These are phyloP conservation scores for Eolophus roseicapilla DNA, from an alignment of 2,113 vertebrate genomes.

Conservation along the genomic window DNA sequence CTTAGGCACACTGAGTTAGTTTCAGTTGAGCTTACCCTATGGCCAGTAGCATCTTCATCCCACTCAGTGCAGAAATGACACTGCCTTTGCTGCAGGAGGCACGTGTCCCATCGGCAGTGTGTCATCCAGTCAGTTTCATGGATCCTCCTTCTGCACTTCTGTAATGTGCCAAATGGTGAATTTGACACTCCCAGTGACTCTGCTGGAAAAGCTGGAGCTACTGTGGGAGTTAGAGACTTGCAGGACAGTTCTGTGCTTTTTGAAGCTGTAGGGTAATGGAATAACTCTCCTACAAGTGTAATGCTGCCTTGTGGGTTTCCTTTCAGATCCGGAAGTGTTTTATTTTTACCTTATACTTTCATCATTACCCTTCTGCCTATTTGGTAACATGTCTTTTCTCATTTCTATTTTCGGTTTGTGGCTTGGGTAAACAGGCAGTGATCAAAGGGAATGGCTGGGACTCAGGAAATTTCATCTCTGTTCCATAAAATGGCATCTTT, in stretches of 20 bases:
- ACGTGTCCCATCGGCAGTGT: rapidly evolving
- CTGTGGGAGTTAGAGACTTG: not conserved
- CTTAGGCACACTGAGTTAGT: not conserved
- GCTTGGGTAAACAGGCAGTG: not conserved
- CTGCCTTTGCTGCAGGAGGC: not conserved
- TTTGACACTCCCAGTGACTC: not conserved
- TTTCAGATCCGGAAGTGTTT: not conserved
- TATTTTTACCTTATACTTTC: not conserved
- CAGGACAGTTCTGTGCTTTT: not conserved
- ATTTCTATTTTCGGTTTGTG: not conserved
- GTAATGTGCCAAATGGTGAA: not conserved
- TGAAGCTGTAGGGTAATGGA: not conserved
- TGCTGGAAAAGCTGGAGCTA: not conserved
- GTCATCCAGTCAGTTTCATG: rapidly evolving
- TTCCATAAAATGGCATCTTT: not conserved
- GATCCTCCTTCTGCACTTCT: not conserved
- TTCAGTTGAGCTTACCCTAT: not conserved
- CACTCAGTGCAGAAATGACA: not conserved
- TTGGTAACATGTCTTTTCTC: not conserved
- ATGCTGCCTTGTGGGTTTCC: not conserved
- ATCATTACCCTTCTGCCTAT: not conserved
- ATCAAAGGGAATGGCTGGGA: not conserved
- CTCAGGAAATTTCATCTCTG: not conserved
- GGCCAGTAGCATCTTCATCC: not conserved
- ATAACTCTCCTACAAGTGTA: not conserved